Evolutionary conservation across 2,797 vertebrate species (phyloP).

Genomic region (Malurus leucopterus): DNA sequence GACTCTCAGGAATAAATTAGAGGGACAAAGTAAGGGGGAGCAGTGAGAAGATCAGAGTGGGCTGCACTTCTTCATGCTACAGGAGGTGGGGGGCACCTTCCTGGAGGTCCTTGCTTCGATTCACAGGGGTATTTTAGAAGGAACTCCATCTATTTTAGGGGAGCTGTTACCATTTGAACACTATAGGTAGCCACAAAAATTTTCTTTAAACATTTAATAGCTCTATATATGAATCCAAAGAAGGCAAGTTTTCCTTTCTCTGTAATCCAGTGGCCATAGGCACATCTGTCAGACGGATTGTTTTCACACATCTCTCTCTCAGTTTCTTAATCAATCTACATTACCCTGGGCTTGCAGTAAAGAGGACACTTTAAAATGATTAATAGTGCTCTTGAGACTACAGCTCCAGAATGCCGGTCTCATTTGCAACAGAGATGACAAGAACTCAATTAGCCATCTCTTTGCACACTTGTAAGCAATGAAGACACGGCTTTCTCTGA

Average conservation of each 20-base stretch:
- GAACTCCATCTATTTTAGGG: neutral
- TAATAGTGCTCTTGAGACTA: slow-evolving; percentile 27
- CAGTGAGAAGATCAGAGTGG: neutral
- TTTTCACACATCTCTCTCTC: neutral
- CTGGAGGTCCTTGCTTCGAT: neutral
- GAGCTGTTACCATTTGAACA: neutral
- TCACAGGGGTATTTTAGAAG: neutral
- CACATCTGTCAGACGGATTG: neutral
- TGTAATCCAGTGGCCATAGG: neutral
- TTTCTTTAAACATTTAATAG: neutral
- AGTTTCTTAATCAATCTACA: neutral
- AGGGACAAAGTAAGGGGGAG: neutral
- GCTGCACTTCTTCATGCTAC: neutral
- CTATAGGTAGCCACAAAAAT: neutral
- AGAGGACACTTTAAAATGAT: slow-evolving; percentile 15
- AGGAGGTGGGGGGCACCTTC: neutral
- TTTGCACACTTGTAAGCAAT: neutral
- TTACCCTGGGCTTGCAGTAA: neutral
- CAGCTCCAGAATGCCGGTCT: neutral
- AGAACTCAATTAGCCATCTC: slow-evolving; percentile 8
- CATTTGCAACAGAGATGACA: slow-evolving; percentile 5
- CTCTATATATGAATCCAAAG: neutral
- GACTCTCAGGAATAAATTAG: slow-evolving; percentile 24
- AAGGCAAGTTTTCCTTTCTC: neutral
- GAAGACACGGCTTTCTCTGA: neutral